Percentiles rank a stretch among this genome's conserved stretches.
Evolutionary conservation across 2,797 vertebrate species (phyloP).

Genomic region (Rhynchotus rufescens): DNA sequence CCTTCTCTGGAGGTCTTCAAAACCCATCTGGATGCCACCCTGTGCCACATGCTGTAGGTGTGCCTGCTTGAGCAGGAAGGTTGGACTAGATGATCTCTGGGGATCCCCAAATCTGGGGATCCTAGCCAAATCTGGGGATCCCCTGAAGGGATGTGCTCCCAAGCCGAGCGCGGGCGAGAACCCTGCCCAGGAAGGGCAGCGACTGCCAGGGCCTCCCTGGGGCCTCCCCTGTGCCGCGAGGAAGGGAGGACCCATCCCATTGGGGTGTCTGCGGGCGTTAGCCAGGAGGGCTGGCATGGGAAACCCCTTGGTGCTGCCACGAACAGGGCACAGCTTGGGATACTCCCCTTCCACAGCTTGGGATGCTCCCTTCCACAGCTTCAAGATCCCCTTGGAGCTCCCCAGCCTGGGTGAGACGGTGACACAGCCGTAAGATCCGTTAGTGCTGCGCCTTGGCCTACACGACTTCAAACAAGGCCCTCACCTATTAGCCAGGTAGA

Average conservation of each 20-base stretch:
- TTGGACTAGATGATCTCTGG: no score
- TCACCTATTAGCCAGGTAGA: neutral
- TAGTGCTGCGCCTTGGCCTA: neutral
- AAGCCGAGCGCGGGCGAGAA: neutral
- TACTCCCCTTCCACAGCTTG: no score
- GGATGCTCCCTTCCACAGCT: no score
- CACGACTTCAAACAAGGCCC: accelerated
- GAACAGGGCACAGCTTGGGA: no score
- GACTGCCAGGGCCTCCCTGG: neutral
- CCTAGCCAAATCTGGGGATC: neutral
- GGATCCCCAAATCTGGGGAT: no score
- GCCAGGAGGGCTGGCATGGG: neutral
- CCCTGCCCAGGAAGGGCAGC: neutral
- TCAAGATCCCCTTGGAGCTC: neutral
- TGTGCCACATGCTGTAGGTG: no score
- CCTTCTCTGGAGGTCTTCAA: no score
- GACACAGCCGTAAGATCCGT: neutral
- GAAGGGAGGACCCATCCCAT: neutral
- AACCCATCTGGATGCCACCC: no score
- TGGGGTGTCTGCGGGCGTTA: neutral
- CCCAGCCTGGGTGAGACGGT: neutral
- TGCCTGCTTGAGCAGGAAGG: no score
- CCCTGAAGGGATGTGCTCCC: neutral
- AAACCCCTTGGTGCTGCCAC: neutral
- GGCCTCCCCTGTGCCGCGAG: neutral